phyloP scores from a whole-genome alignment of 2,888 invertebrate genomes.

The Drosophila kuntzei region DNA sequence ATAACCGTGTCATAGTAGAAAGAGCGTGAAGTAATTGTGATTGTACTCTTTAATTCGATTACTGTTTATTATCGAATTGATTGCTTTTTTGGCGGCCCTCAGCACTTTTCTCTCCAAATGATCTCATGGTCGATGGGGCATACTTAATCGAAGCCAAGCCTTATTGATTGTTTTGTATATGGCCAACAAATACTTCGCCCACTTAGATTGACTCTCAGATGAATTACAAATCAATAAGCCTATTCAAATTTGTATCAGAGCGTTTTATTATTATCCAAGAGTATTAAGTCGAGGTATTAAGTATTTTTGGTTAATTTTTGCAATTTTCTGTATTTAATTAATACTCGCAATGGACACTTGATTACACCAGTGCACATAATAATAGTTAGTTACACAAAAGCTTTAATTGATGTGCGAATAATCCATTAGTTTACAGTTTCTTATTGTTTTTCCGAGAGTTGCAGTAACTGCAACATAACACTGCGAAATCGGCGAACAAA shows the following conservation, averaged over 20 bases:
- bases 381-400: background rate
- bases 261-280: slow-evolving; percentile 1
- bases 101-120: slow-evolving; percentile 13
- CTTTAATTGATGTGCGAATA: background rate
- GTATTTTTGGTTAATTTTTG: background rate
- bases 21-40: background rate
- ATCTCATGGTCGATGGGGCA: slow-evolving; percentile 34
- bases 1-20: background rate
- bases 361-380: no score
- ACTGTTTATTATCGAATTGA: slow-evolving; percentile 2
- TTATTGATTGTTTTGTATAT: slow-evolving; percentile 12
- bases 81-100: slow-evolving; percentile 7
- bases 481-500: background rate
- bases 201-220: slow-evolving; percentile 16
- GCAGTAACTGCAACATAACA: slow-evolving; percentile 13
- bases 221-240: slow-evolving; percentile 16
- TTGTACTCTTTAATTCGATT: slow-evolving; percentile 1
- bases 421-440: background rate
- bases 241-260: slow-evolving; percentile 9
- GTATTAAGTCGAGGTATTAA: no score
- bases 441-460: slow-evolving; percentile 10
- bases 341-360: background rate
- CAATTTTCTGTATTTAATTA: background rate
- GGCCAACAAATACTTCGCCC: slow-evolving; percentile 21
- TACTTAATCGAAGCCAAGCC: slow-evolving; percentile 5